Base-by-base conservation (phyloP, 2,113 vertebrate species). In the mouse (Mus musculus) region DNA sequence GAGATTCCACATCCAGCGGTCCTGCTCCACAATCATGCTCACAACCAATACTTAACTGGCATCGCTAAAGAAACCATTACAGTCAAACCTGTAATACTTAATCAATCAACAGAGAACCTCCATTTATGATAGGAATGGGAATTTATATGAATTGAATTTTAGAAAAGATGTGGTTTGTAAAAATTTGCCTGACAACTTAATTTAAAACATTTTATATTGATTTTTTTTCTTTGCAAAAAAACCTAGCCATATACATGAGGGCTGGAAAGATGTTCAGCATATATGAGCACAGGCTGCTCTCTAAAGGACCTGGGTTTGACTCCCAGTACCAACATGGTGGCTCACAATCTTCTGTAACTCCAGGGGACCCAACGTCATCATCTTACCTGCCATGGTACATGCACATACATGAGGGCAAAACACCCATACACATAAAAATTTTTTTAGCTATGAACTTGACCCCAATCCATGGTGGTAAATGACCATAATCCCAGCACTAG, bases 61-160 rank as follows among this genome's bases (percentile, higher is more conserved):
- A 54, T 7, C 33, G 88, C 56, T 46, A 52, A 2, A 85, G 1
- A n/a, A 92, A 28, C 33, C 71, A 54, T 5, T 52, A 61, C 3
- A 75, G 11, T 42, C 11, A 54, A 96, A 19, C 52, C 20, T 49
- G 91, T 49, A 89, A 33, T 73, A 42, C 30, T 91, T 87, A 94
- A 9, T 39, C 85, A 93, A 12, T 36, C 85, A 93, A 91, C 26
- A 28, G 52, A 81, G 5, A 24, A 10, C 2, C 36, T 92, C 72
- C 86, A 59, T 86, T 88, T 63, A 89, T 20, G 46, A 17, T 5
- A 91, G 2, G 24, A 93, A 89, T 33, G 81, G 12, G 22, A 16
- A 90, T 87, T 91, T 89, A 69, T 78, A 95, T 77, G 14, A 85
- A 85, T 7, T 42, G 65, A 93, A 89, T 81, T 91, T 92, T 88